Conservation (phyloP, 1,140 invertebrate species). For the Dolichoris vasculosae region DNA sequence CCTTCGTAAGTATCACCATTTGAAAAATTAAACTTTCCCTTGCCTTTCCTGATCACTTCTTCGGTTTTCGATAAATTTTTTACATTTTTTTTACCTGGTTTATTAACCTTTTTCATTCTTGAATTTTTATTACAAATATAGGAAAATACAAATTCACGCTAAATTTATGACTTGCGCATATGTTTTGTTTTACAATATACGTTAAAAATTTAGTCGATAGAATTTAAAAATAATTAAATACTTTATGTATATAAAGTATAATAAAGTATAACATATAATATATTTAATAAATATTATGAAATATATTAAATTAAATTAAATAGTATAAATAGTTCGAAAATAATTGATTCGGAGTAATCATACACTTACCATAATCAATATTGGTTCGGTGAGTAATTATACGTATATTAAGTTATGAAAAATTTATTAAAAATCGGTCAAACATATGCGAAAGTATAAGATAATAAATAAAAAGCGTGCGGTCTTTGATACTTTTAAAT, state of each 20-base stretch:
- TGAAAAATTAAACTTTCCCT: conserved; percentile 53
- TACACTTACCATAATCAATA: not conserved
- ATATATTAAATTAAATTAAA: not conserved
- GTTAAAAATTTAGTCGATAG: not conserved
- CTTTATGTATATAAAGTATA: not conserved
- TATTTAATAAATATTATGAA: not conserved
- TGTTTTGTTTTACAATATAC: not conserved
- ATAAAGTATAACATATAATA: not conserved
- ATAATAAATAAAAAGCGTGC: too few relatives aligned
- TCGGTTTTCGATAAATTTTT: not conserved
- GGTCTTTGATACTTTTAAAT: too few relatives aligned
- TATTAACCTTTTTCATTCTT: conserved; percentile 6
- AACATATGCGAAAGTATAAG: too few relatives aligned
- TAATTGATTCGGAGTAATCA: not conserved
- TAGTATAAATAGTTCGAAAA: not conserved
- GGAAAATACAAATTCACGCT: not conserved
- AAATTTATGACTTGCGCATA: not conserved
- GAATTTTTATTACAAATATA: not conserved
- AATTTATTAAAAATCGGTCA: too few relatives aligned
- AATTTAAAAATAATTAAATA: not conserved
- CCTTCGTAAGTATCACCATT: conserved; percentile 59
- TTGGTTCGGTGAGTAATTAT: not conserved
- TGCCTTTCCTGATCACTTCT: not conserved
- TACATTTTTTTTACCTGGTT: not conserved
- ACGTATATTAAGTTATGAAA: too few relatives aligned